phyloP scores from a whole-genome alignment of 2,113 vertebrate genomes.

The Marcusenius ussheri region DNA sequence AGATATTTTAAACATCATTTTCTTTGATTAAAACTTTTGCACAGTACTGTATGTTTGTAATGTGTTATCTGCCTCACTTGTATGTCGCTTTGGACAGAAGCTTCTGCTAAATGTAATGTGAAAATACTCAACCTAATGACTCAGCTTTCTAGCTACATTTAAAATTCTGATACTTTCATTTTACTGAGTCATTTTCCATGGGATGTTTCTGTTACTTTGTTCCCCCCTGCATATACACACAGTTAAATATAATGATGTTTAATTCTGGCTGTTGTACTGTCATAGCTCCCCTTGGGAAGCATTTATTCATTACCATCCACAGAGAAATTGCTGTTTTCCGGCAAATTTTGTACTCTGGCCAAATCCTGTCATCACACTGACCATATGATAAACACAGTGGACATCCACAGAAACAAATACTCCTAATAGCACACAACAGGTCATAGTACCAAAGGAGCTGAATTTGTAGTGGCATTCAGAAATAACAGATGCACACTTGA shows the following conservation, averaged over 20 bases:
- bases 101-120: background rate
- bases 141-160: background rate
- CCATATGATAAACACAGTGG: background rate
- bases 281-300: background rate
- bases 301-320: background rate
- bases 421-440: background rate
- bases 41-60: background rate
- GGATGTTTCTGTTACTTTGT: background rate
- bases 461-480: background rate
- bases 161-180: background rate
- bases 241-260: background rate
- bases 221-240: background rate
- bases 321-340: background rate
- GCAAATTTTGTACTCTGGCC: background rate
- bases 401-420: background rate
- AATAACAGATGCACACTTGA: background rate
- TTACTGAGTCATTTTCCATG: background rate
- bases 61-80: background rate
- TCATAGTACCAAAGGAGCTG: background rate
- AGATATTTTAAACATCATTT: background rate
- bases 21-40: background rate
- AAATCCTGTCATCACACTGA: background rate
- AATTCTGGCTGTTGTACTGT: background rate
- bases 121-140: background rate
- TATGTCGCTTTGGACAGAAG: background rate